Conservation (phyloP, 2,888 invertebrate species). For the Leptarthrus brevirostris region DNA sequence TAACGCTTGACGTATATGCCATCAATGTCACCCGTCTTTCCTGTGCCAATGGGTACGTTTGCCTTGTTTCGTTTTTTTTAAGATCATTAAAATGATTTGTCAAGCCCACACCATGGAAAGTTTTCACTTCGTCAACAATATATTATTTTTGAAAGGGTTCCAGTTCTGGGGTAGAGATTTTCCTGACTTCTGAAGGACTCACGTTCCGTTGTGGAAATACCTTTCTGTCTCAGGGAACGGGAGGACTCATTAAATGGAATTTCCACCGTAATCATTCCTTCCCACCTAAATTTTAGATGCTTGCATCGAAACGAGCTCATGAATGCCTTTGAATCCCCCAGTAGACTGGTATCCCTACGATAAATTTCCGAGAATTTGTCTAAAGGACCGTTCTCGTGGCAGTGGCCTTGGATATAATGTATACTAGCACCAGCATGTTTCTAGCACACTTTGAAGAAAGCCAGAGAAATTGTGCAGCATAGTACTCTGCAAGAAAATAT, state of each 20-base stretch:
- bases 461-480: not conserved
- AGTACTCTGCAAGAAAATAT: not conserved
- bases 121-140: slow-evolving; percentile 22
- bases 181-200: not conserved
- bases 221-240: not conserved
- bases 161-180: not conserved
- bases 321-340: not conserved
- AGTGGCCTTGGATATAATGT: not conserved
- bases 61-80: slow-evolving; percentile 20
- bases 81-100: slow-evolving; percentile 47
- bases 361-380: slow-evolving; percentile 42
- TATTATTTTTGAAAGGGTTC: not conserved
- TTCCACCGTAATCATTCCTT: slow-evolving; percentile 9
- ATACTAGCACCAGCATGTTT: not conserved
- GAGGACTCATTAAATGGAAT: slow-evolving; percentile 17
- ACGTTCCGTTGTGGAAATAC: not conserved
- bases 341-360: slow-evolving; percentile 13
- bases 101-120: slow-evolving; percentile 13
- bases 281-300: not conserved
- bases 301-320: not conserved
- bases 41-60: slow-evolving; percentile 12
- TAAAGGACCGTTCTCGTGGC: not conserved
- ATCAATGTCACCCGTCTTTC: slow-evolving; percentile 22
- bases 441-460: not conserved
- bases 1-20: slow-evolving; percentile 25